These are phyloP conservation scores for Acronicta psi DNA, from an alignment of 2,888 invertebrate species.

Conservation along the genomic window DNA sequence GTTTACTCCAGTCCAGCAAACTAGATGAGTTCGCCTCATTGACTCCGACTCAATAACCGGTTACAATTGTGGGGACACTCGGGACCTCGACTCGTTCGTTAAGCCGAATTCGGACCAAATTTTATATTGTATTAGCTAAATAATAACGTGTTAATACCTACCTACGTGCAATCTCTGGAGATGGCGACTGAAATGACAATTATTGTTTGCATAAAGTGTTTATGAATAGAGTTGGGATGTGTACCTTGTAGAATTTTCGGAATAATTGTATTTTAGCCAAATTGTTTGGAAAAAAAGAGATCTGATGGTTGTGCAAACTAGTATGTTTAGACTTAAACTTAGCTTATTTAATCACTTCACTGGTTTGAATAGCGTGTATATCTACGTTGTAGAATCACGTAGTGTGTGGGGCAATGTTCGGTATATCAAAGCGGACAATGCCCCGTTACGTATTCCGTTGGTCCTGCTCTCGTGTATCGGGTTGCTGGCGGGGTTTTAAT, in stretches of 20 bases:
- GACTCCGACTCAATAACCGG: constrained; percentile 54
- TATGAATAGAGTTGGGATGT: background rate
- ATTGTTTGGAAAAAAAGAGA: background rate
- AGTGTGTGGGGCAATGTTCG: constrained; percentile 1
- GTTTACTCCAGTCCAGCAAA: constrained; percentile 52
- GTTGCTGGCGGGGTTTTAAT: constrained; percentile 21
- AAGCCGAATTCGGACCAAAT: constrained; percentile 43
- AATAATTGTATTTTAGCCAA: background rate
- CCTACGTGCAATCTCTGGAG: constrained; percentile 34
- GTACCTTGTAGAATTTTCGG: constrained; percentile 3
- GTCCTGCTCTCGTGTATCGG: constrained; percentile 19
- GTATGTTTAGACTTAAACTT: background rate
- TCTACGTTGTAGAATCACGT: constrained; percentile 10
- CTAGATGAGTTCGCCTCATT: constrained; percentile 60
- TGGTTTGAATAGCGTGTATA: background rate
- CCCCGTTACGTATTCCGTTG: constrained; percentile 14
- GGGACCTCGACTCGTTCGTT: constrained; percentile 47
- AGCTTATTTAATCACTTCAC: background rate
- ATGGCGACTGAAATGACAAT: constrained; percentile 22
- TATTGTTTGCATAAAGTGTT: constrained; percentile 23
- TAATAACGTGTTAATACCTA: constrained; percentile 51
- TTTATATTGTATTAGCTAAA: constrained; percentile 39
- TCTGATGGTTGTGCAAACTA: background rate
- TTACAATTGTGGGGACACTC: constrained; percentile 51
- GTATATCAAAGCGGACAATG: constrained; percentile 17